phyloP scores from a whole-genome alignment of 2,113 vertebrate species.

The Sisor rabdophorus region DNA sequence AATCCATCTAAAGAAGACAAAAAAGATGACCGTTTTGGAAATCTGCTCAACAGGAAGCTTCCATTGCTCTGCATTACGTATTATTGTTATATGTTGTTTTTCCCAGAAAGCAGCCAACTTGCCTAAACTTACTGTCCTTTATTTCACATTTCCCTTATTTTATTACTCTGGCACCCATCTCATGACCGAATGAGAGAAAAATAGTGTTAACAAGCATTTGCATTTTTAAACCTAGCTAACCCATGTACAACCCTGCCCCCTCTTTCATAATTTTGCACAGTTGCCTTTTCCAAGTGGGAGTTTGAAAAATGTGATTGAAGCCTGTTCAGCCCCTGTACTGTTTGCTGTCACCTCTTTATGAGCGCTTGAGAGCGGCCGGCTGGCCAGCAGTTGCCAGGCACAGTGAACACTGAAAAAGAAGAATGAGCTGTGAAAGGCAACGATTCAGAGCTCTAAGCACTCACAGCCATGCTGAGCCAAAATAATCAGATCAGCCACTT shows the following conservation, averaged over 20 bases:
- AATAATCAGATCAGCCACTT: slow-evolving; percentile 74
- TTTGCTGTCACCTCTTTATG: slow-evolving; percentile 53
- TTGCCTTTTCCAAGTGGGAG: slow-evolving; percentile 5
- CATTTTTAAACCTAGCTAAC: slow-evolving; percentile 44
- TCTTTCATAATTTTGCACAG: neutral
- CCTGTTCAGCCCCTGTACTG: slow-evolving; percentile 18
- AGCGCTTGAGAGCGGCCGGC: slow-evolving; percentile 51
- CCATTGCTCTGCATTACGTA: slow-evolving; percentile 8
- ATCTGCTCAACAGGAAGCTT: slow-evolving; percentile 11
- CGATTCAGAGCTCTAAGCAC: slow-evolving; percentile 68
- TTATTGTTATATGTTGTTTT: slow-evolving; percentile 1
- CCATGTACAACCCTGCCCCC: neutral
- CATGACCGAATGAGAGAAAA: slow-evolving; percentile 35
- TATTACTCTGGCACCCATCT: slow-evolving; percentile 45
- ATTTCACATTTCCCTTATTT: slow-evolving; percentile 38
- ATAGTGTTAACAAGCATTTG: slow-evolving; percentile 59
- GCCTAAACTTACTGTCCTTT: slow-evolving; percentile 35
- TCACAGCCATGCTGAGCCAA: slow-evolving; percentile 61
- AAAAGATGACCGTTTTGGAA: slow-evolving; percentile 1
- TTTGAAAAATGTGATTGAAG: neutral
- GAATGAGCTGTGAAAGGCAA: slow-evolving; percentile 68
- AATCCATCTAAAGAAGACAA: slow-evolving; percentile 1
- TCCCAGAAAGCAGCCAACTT: slow-evolving; percentile 9
- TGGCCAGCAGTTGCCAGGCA: slow-evolving; percentile 59
- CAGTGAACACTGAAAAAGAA: slow-evolving; percentile 62